Conservation (phyloP, 92 coral and sea anemone species). For the Hydrozoanthus gracilis region DNA sequence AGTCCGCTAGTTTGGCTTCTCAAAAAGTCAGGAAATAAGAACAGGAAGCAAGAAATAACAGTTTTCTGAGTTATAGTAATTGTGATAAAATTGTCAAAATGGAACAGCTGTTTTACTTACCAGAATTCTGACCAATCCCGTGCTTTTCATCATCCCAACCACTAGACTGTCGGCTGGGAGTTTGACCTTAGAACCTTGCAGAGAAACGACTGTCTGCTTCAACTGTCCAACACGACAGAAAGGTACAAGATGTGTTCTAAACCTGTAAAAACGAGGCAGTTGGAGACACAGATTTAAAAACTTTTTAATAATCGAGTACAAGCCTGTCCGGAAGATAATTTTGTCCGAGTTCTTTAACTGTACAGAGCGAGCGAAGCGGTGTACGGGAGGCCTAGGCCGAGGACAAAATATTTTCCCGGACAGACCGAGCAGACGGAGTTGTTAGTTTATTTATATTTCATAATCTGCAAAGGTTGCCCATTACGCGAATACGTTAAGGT, state of each 20-base stretch:
- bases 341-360: not conserved
- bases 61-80: no score
- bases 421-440: not conserved
- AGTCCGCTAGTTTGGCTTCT: no score
- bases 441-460: no score
- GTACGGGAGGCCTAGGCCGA: no score
- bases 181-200: constrained; percentile 48
- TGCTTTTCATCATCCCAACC: constrained; percentile 62
- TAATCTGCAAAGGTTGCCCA: no score
- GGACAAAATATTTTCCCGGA: no score
- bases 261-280: constrained; percentile 41
- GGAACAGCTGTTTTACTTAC: constrained; percentile 29
- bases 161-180: constrained; percentile 53
- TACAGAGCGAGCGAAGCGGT: not conserved
- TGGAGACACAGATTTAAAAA: not conserved
- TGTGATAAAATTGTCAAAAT: no score
- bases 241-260: constrained; percentile 61
- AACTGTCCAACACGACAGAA: constrained; percentile 67
- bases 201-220: constrained; percentile 53
- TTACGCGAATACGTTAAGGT: no score
- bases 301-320: not conserved
- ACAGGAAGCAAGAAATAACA: no score
- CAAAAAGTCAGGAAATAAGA: no score
- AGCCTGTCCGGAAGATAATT: no score
- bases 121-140: constrained; percentile 60